Percentiles rank a stretch among this genome's conserved stretches.
Conservation (phyloP, 1,140 invertebrate species). For the Goniozus legneri region DNA sequence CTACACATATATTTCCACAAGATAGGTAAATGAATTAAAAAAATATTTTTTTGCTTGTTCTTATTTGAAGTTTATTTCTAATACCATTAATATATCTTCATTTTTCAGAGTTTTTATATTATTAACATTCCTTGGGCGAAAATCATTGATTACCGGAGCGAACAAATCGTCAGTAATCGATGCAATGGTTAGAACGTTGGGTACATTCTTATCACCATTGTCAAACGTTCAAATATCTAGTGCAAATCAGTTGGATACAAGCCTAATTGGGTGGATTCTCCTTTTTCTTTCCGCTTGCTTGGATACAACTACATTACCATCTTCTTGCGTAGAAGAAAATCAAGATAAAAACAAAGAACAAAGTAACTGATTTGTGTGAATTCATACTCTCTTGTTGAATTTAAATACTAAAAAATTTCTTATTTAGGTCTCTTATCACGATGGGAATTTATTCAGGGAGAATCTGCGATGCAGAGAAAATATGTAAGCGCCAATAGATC, state of each 20-base stretch:
- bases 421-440: conserved; percentile 54
- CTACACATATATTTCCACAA: conserved; percentile 76
- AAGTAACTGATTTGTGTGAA: conserved; percentile 27
- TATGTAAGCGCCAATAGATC: conserved; percentile 50
- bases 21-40: conserved; percentile 63
- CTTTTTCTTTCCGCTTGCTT: conserved; percentile 75
- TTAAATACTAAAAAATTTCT: conserved; percentile 1
- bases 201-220: conserved; percentile 57
- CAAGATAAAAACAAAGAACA: conserved; percentile 48
- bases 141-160: conserved; percentile 64
- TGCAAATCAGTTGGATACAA: conserved; percentile 43
- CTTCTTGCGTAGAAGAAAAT: conserved; percentile 35
- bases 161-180: conserved; percentile 64
- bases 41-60: not conserved
- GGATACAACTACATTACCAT: conserved; percentile 53
- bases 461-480: conserved; percentile 61
- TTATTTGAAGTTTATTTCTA: not conserved
- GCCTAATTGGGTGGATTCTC: conserved; percentile 75
- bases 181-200: conserved; percentile 60
- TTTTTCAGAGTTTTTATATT: conserved; percentile 77
- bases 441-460: conserved; percentile 81
- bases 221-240: conserved; percentile 42
- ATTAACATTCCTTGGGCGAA: conserved; percentile 81
- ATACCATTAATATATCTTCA: not conserved
- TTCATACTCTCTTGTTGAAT: not conserved